These are phyloP conservation scores for Muricea muricata DNA, from an alignment of 92 coral and sea anemone genomes.

Conservation along the genomic window DNA sequence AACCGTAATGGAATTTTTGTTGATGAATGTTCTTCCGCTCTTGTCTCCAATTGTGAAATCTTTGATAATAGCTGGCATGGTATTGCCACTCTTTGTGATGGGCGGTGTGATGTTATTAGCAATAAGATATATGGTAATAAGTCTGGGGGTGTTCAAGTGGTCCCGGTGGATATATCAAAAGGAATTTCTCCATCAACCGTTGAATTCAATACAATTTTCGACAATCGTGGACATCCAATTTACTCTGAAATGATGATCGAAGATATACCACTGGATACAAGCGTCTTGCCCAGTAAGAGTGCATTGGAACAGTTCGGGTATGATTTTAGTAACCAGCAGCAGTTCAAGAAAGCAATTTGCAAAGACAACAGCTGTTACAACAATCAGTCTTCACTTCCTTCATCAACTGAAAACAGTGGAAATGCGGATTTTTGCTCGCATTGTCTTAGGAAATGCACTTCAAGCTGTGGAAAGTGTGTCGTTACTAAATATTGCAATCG, in stretches of 20 bases:
- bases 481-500: slow-evolving; percentile 17
- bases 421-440: background rate
- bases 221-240: slow-evolving; percentile 41
- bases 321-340: background rate
- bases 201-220: slow-evolving; percentile 27
- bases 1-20: background rate
- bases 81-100: background rate
- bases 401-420: background rate
- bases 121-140: slow-evolving; percentile 5
- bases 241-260: slow-evolving; percentile 4
- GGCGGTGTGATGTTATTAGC: background rate
- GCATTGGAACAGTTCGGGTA: background rate
- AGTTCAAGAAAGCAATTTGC: slow-evolving; percentile 16
- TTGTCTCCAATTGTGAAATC: background rate
- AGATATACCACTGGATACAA: background rate
- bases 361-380: background rate
- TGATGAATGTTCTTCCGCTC: background rate
- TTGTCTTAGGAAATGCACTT: background rate
- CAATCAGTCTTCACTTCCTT: background rate
- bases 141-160: slow-evolving; percentile 1
- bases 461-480: background rate
- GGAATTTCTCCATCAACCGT: slow-evolving; percentile 19
- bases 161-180: background rate
- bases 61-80: background rate
- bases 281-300: background rate